Conservation (phyloP, 2,888 invertebrate species). For the Glomeris marginata region DNA sequence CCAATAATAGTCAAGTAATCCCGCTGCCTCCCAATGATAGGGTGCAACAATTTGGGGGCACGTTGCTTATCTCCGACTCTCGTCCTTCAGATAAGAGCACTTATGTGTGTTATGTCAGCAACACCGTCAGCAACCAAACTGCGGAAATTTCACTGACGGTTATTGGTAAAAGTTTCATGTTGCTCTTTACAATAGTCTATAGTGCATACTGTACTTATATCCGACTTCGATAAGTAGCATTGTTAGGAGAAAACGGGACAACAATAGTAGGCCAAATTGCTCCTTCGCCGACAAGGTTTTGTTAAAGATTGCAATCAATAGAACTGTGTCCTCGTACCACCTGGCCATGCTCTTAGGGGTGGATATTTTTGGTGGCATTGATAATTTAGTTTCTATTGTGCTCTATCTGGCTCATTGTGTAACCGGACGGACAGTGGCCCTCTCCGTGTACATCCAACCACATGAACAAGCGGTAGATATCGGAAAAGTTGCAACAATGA, state of each 20-base stretch:
- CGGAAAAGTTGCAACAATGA: conserved; percentile 78
- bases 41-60: conserved; percentile 26
- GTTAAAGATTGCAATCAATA: too few relatives aligned
- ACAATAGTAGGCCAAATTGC: too few relatives aligned
- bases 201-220: conserved; percentile 10
- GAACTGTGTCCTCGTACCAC: neutral
- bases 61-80: conserved; percentile 17
- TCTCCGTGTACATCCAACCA: conserved; percentile 76
- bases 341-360: neutral
- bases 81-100: conserved; percentile 17
- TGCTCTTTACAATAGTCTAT: neutral
- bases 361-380: neutral
- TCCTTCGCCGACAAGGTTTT: too few relatives aligned
- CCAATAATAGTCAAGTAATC: too few relatives aligned
- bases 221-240: too few relatives aligned
- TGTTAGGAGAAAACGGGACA: too few relatives aligned
- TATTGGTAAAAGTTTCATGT: conserved; percentile 16
- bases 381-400: neutral
- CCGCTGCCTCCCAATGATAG: too few relatives aligned
- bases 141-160: conserved; percentile 19
- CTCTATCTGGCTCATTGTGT: neutral
- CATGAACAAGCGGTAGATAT: conserved; percentile 87
- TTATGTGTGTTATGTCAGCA: conserved; percentile 20
- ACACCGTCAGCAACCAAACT: conserved; percentile 20
- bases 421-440: conserved; percentile 43